Evolutionary conservation across 2,888 invertebrate species (phyloP).

Genomic region (Hypolimnas misippus): DNA sequence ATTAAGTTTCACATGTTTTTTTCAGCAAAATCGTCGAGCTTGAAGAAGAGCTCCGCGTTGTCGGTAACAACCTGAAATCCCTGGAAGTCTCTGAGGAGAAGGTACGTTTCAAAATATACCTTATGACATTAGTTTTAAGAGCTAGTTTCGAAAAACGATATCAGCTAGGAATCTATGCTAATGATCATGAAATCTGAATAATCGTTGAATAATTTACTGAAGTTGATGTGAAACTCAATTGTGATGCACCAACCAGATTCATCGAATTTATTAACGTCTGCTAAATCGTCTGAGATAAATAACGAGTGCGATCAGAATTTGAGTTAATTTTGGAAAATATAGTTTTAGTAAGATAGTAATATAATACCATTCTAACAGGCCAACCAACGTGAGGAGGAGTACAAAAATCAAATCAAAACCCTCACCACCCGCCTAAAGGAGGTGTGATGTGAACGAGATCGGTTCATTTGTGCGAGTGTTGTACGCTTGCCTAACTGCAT

Average conservation of each 20-base stretch:
- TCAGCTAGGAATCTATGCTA: slow-evolving; percentile 40
- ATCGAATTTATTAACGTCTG: slow-evolving; percentile 11
- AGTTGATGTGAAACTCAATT: slow-evolving; percentile 32
- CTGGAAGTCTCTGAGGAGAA: slow-evolving; percentile 99
- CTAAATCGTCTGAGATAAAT: slow-evolving; percentile 1
- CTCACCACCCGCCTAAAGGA: slow-evolving; percentile 99
- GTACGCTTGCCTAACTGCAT: slow-evolving; percentile 79
- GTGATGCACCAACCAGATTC: slow-evolving; percentile 76
- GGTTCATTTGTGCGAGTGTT: slow-evolving; percentile 67
- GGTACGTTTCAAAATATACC: slow-evolving; percentile 85
- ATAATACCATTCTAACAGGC: slow-evolving; percentile 87
- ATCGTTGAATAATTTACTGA: slow-evolving; percentile 23
- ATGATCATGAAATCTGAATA: slow-evolving; percentile 30
- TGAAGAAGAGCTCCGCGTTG: slow-evolving; percentile 99
- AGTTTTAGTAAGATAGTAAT: slow-evolving; percentile 50
- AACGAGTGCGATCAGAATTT: slow-evolving; percentile 1
- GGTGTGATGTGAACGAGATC: slow-evolving; percentile 87
- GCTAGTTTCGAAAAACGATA: slow-evolving; percentile 30
- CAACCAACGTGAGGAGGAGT: slow-evolving; percentile 99
- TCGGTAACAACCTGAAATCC: slow-evolving; percentile 99
- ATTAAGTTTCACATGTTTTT: slow-evolving; percentile 62
- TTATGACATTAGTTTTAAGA: slow-evolving; percentile 23
- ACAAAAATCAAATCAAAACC: slow-evolving; percentile 99
- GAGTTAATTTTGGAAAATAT: neutral
- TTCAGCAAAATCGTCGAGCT: slow-evolving; percentile 99